These are phyloP conservation scores for Gobionotothen gibberifrons DNA, from an alignment of 2,797 vertebrate genomes.

Conservation along the genomic window DNA sequence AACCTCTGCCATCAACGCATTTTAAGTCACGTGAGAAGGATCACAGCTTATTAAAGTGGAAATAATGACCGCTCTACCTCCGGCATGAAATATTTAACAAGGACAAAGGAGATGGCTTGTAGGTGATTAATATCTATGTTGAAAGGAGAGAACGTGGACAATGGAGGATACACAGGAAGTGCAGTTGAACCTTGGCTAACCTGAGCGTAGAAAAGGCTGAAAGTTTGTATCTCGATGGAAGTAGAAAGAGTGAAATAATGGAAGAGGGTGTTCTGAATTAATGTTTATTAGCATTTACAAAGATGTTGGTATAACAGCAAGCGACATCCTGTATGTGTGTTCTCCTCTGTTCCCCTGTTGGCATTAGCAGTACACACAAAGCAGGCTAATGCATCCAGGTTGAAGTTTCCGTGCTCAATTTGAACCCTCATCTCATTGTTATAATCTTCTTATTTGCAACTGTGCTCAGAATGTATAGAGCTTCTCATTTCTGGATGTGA, in stretches of 20 bases:
- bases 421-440: slow-evolving; percentile 45
- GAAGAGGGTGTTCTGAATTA: slow-evolving; percentile 31
- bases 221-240: slow-evolving; percentile 51
- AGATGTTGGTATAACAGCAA: slow-evolving; percentile 27
- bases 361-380: slow-evolving; percentile 44
- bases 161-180: slow-evolving; percentile 56
- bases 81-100: slow-evolving; percentile 86
- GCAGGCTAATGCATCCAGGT: slow-evolving; percentile 15
- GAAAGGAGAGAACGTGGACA: slow-evolving; percentile 69
- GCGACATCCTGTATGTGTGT: background rate
- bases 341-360: slow-evolving; percentile 19
- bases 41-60: slow-evolving; percentile 84
- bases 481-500: slow-evolving; percentile 61
- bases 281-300: slow-evolving; percentile 47
- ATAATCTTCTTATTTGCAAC: slow-evolving; percentile 47
- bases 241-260: slow-evolving; percentile 26
- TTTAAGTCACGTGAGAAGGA: slow-evolving; percentile 82
- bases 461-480: slow-evolving; percentile 35
- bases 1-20: slow-evolving; percentile 80
- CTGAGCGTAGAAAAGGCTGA: slow-evolving; percentile 40
- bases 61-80: slow-evolving; percentile 85
- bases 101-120: slow-evolving; percentile 81
- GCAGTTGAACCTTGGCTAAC: slow-evolving; percentile 63
- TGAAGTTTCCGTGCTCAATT: slow-evolving; percentile 30
- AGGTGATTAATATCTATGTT: slow-evolving; percentile 80